Base-by-base conservation (phyloP, 2,888 invertebrate genomes). In the Pterobdella sp. region DNA sequence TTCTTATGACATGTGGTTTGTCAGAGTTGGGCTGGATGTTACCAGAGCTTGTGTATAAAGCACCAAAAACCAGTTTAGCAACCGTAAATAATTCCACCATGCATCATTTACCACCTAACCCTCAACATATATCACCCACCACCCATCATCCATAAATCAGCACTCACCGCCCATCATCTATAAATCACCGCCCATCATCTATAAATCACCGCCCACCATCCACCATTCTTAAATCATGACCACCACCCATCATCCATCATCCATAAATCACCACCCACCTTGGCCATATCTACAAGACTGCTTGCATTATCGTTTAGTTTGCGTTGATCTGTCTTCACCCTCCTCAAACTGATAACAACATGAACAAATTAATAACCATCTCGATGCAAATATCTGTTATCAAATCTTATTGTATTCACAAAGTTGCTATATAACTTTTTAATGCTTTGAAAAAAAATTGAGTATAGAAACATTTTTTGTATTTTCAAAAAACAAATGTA, bases 321-420 rank as follows among this genome's bases (percentile, higher is more conserved):
- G 84, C 98, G 88, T 88, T 98, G 97, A 87, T 97, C 97, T 93
- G 97, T 94, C 88, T 98, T 98, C 76, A 98, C 95, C 88, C 96
- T 94, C 83, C 98, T 88, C 86, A 98, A 89, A 85, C 98, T 98
- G 79, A 52, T 80, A 81, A 67, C 26, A 69, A 14, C 10, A 37
- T 32, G 14, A 29, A 14, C 26, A 18, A 64, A 64, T 14, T 64
- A 26, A 18, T 64, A 64, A 22, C 18, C 63, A 71, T 67, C 31
- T 67, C 22, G 31, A 35, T 72, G 37, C 69, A 34, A 32, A 32
- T 69, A 34, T 69, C 29, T 69, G 37, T 72, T 36, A 71, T 32
- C 69, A 72, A 0, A 69, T 36, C 18, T 69, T 22, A n/a, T 71
- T 72, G 37, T 70, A 69, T 49, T 14, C n/a, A 49, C n/a, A n/a